Conservation (phyloP, 2,113 vertebrate genomes). For the Tachuris rubrigastra region DNA sequence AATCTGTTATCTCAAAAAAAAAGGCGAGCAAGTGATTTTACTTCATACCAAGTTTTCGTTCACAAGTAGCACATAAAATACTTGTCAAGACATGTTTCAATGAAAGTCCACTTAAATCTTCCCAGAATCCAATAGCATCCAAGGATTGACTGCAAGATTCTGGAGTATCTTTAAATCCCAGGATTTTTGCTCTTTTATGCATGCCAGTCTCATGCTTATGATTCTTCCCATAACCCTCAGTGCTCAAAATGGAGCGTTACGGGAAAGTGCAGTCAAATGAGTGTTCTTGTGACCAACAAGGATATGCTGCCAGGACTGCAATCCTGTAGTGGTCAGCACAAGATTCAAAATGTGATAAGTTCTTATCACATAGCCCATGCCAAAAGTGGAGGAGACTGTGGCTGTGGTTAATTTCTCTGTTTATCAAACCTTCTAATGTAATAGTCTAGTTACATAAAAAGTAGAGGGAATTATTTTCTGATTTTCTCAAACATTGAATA, state of each 20-base stretch:
- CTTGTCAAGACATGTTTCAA: not conserved
- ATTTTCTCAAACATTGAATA: not conserved
- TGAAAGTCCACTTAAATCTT: not conserved
- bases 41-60: not conserved
- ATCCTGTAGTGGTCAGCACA: not conserved
- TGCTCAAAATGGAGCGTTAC: not conserved
- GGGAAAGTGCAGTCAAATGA: not conserved
- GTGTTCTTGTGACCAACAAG: not conserved
- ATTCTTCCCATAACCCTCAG: not conserved
- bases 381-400: not conserved
- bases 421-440: not conserved
- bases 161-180: not conserved
- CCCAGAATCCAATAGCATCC: not conserved
- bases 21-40: not conserved
- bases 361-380: not conserved
- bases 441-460: not conserved
- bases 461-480: not conserved
- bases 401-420: not conserved
- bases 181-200: not conserved
- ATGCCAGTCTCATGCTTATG: not conserved
- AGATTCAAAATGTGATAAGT: not conserved
- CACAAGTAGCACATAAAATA: not conserved
- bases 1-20: not conserved
- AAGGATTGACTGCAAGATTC: not conserved
- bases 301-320: not conserved